Percentiles rank a stretch among this genome's conserved stretches.
phyloP scores from a whole-genome alignment of 1,140 invertebrate genomes.

The Calosoma granatense region DNA sequence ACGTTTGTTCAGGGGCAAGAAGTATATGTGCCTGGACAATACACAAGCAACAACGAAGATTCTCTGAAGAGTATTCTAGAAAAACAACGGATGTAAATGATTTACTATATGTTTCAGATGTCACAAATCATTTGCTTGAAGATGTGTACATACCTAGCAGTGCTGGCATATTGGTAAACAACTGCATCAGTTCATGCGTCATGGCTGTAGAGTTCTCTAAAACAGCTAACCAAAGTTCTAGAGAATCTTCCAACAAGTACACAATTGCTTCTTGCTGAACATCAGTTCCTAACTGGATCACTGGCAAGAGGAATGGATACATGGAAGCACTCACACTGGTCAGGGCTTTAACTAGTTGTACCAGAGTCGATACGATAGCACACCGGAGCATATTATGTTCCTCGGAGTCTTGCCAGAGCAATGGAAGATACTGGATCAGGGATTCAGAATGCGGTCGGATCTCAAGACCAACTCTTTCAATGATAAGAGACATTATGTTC shows the following conservation, averaged over 20 bases:
- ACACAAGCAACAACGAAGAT: conserved; percentile 63
- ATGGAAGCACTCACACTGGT: conserved; percentile 47
- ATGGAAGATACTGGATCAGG: conserved; percentile 72
- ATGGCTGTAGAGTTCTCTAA: conserved; percentile 61
- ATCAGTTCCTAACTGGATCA: conserved; percentile 74
- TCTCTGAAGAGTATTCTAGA: conserved; percentile 69
- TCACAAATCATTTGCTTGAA: not conserved
- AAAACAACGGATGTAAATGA: conserved; percentile 11
- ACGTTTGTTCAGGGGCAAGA: conserved; percentile 68
- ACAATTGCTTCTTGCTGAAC: conserved; percentile 68
- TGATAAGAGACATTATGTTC: conserved; percentile 80
- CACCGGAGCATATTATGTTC: conserved; percentile 86
- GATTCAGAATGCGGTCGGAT: conserved; percentile 60
- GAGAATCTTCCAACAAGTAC: conserved; percentile 84
- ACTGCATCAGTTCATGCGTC: conserved; percentile 52
- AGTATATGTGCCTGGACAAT: conserved; percentile 76
- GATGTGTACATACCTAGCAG: conserved; percentile 60
- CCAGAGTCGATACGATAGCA: conserved; percentile 78
- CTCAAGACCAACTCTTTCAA: conserved; percentile 69
- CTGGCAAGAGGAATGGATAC: conserved; percentile 59
- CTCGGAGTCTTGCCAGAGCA: conserved; percentile 77
- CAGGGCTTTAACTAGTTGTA: conserved; percentile 61
- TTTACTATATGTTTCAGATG: no score
- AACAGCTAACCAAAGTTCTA: conserved; percentile 79
- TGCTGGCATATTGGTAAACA: conserved; percentile 66